Evolutionary conservation across 2,797 vertebrate species (phyloP).

Genomic region (Onychomys leucogaster): DNA sequence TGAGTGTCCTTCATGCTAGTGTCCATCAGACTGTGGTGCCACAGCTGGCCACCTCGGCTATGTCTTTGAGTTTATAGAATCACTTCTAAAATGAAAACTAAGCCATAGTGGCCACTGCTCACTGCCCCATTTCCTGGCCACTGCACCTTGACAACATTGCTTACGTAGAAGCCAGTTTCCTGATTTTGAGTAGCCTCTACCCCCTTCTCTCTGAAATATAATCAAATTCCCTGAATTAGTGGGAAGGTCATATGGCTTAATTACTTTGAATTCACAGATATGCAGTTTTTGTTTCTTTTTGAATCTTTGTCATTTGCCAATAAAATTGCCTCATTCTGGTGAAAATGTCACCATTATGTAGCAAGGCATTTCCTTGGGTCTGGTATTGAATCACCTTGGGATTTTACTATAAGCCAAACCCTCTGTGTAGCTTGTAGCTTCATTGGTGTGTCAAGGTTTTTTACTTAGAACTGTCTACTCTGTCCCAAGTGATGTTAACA

Average conservation of each 20-base stretch:
- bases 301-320: not conserved
- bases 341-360: not conserved
- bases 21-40: not conserved
- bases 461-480: slow-evolving; percentile 9
- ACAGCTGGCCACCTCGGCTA: not conserved
- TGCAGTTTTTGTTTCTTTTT: not conserved
- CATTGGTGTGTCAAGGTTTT: not conserved
- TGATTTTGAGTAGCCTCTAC: too few species aligned
- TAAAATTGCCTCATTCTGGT: not conserved
- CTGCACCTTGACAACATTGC: not conserved
- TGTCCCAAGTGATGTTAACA: not conserved
- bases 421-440: not conserved
- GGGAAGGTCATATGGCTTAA: not conserved
- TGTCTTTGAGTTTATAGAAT: not conserved
- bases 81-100: not conserved
- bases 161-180: not conserved
- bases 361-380: not conserved
- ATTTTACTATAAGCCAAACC: slow-evolving; percentile 5
- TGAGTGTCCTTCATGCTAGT: not conserved
- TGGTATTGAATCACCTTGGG: not conserved
- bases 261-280: not conserved
- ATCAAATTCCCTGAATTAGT: not conserved
- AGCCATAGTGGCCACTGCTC: too few species aligned
- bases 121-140: not conserved
- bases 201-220: not conserved